phyloP scores from a whole-genome alignment of 2,113 vertebrate genomes.

The Otis tarda region DNA sequence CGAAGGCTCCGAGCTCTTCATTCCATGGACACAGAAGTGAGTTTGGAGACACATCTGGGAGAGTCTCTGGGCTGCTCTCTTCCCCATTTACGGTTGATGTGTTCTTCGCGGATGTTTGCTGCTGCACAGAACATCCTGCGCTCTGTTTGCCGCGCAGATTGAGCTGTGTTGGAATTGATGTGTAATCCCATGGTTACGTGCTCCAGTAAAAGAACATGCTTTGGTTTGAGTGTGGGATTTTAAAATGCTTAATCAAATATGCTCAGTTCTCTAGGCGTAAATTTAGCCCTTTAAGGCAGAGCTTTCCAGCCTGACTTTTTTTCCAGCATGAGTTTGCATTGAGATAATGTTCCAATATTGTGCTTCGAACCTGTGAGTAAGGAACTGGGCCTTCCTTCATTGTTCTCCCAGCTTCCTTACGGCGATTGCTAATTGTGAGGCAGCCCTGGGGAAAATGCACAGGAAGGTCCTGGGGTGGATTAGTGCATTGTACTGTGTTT shows the following conservation, averaged over 20 bases:
- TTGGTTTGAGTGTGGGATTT: background rate
- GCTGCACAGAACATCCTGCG: background rate
- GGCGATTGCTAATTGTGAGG: background rate
- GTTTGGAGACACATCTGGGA: background rate
- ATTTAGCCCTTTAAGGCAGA: background rate
- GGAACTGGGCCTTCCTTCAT: background rate
- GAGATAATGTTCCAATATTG: background rate
- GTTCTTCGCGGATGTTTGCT: background rate
- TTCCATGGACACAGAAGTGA: background rate
- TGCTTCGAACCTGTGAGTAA: background rate
- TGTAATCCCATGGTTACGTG: background rate
- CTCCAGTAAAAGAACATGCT: background rate
- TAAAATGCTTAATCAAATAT: background rate
- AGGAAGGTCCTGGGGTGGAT: conserved; percentile 11
- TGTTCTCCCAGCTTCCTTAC: conserved; percentile 32
- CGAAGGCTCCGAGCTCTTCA: background rate
- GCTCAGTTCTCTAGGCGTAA: background rate
- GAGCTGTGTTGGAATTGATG: background rate
- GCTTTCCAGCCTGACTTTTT: background rate
- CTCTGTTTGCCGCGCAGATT: background rate
- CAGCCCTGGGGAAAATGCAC: background rate
- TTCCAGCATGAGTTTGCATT: background rate
- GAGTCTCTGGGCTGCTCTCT: background rate
- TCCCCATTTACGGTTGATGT: background rate
- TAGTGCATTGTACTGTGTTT: background rate